A percentile compares a stretch with the other conserved stretches of the same genome.
Evolutionary conservation across 2,888 invertebrate genomes (phyloP).

Genomic region (Deilephila elpenor): DNA sequence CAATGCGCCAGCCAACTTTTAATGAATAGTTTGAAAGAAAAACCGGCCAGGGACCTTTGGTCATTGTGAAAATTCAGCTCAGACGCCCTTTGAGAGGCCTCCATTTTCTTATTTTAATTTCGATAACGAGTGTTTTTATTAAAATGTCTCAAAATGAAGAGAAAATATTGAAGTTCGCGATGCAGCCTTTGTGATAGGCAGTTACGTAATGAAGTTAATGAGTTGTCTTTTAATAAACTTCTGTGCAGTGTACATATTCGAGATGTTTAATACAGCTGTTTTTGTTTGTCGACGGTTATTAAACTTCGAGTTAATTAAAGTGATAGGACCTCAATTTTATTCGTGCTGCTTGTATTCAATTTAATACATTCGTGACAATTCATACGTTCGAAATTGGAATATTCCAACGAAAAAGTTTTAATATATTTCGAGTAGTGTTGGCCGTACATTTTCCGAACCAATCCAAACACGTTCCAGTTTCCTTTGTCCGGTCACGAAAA

Average conservation of each 20-base stretch:
- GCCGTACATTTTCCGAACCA: constrained; percentile 12
- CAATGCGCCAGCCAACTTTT: constrained; percentile 39
- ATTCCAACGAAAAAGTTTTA: constrained; percentile 9
- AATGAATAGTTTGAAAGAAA: constrained; percentile 53
- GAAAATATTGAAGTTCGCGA: background rate
- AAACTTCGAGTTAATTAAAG: too few relatives aligned
- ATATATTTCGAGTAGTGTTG: constrained; percentile 16
- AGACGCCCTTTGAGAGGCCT: constrained; percentile 17
- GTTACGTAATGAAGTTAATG: background rate
- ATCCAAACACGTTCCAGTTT: constrained; percentile 24
- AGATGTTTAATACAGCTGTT: too few relatives aligned
- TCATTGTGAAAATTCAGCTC: constrained; percentile 37
- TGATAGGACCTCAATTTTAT: background rate
- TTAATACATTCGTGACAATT: background rate
- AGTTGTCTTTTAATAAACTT: background rate
- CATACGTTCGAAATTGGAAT: background rate
- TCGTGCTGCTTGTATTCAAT: background rate
- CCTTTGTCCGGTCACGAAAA: constrained; percentile 26
- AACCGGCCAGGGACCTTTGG: constrained; percentile 31
- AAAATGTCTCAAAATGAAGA: constrained; percentile 6
- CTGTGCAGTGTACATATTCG: background rate
- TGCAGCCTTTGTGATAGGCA: constrained; percentile 1
- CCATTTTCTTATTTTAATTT: constrained; percentile 27
- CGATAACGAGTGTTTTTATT: constrained; percentile 19
- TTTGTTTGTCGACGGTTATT: too few relatives aligned